Evolutionary conservation across 1,140 invertebrate species (phyloP).

Genomic region (Macrobrachium nipponense): DNA sequence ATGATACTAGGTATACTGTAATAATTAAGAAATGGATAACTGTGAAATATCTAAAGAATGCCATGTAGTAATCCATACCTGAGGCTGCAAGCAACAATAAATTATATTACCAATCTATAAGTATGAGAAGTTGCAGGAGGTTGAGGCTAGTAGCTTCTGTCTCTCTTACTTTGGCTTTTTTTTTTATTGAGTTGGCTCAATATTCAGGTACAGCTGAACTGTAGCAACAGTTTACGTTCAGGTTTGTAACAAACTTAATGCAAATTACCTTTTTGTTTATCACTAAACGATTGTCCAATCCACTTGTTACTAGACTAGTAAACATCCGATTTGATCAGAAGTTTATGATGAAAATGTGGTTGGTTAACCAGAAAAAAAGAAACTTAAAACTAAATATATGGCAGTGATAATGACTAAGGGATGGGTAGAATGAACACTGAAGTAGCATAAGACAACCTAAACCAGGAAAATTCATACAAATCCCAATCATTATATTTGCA

Average conservation of each 20-base stretch:
- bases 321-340: conserved; percentile 48
- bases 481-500: neutral
- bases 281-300: conserved; percentile 57
- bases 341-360: conserved; percentile 27
- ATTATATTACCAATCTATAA: conserved; percentile 32
- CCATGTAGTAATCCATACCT: conserved; percentile 17
- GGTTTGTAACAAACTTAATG: conserved; percentile 21
- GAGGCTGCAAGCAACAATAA: conserved; percentile 33
- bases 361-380: conserved; percentile 26
- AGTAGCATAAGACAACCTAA: conserved; percentile 53
- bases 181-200: conserved; percentile 39
- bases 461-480: conserved; percentile 17
- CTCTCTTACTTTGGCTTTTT: conserved; percentile 36
- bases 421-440: conserved; percentile 34
- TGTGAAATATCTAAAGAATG: conserved; percentile 16
- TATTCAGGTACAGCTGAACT: conserved; percentile 58
- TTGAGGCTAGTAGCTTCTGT: conserved; percentile 36
- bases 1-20: too few species aligned
- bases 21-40: too few species aligned
- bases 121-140: conserved; percentile 37
- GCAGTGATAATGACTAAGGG: conserved; percentile 58
- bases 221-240: conserved; percentile 32
- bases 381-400: conserved; percentile 58
- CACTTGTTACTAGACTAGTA: conserved; percentile 48
- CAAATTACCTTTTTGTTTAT: conserved; percentile 37